Evolutionary conservation across 2,888 invertebrate genomes (phyloP).

Genomic region (Lepetodrilus schrolli): DNA sequence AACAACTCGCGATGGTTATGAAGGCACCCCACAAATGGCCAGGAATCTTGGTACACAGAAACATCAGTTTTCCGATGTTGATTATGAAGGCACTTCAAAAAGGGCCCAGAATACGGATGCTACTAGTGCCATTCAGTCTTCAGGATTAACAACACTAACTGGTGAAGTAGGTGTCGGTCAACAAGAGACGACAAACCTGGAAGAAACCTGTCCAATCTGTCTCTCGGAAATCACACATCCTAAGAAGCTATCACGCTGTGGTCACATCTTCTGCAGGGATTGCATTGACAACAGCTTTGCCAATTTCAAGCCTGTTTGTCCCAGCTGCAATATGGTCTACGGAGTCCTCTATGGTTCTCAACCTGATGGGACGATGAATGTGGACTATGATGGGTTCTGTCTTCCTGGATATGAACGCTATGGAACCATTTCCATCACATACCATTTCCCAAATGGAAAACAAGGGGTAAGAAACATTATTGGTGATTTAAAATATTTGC

Average conservation of each 20-base stretch:
- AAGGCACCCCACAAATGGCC: no score
- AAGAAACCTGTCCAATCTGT: slow-evolving; percentile 57
- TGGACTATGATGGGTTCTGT: not conserved
- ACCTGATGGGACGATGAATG: slow-evolving; percentile 60
- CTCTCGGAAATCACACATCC: slow-evolving; percentile 41
- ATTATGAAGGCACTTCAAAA: no score
- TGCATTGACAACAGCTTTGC: slow-evolving; percentile 60
- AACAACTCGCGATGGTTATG: no score
- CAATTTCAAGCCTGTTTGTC: slow-evolving; percentile 59
- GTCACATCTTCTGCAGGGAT: slow-evolving; percentile 59
- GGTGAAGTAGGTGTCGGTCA: no score
- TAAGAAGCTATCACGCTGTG: slow-evolving; percentile 49
- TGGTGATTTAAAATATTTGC: not conserved
- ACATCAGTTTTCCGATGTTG: no score
- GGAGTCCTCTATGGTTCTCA: slow-evolving; percentile 63
- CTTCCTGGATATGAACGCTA: slow-evolving; percentile 44
- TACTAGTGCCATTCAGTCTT: no score
- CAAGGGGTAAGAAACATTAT: slow-evolving; percentile 50
- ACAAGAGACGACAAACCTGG: no score
- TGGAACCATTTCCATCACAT: slow-evolving; percentile 51
- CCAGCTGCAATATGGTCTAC: slow-evolving; percentile 60
- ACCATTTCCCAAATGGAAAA: slow-evolving; percentile 69
- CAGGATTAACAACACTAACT: no score
- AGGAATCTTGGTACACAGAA: no score
- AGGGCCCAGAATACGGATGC: no score